These are phyloP conservation scores for Meloidogyne chitwoodi DNA, from an alignment of 1,140 invertebrate genomes.

Conservation along the genomic window DNA sequence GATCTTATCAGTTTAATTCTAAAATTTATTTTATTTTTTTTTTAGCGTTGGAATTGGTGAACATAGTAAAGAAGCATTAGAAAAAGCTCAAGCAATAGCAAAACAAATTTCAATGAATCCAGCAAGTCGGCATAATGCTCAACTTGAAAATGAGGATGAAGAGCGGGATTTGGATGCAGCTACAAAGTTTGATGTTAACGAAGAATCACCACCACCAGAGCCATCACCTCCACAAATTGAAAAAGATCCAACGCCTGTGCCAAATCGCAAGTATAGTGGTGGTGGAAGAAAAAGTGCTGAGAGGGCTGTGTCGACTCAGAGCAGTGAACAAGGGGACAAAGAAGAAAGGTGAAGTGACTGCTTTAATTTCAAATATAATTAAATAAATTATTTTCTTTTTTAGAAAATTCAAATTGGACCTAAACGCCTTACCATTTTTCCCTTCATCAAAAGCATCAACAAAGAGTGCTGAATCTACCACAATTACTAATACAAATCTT, in stretches of 20 bases:
- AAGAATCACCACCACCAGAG: background rate
- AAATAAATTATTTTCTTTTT: background rate
- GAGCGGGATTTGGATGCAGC: conserved; percentile 9
- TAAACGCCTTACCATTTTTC: background rate
- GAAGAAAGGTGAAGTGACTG: background rate
- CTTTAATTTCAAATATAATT: background rate
- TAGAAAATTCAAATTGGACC: conserved; percentile 8
- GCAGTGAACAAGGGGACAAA: background rate
- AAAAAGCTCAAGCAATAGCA: background rate
- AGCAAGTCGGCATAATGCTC: conserved; percentile 5
- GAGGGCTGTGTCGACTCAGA: background rate
- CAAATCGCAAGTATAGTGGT: background rate
- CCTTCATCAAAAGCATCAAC: background rate
- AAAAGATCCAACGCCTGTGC: background rate
- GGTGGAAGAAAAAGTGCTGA: background rate
- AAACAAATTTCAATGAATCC: background rate
- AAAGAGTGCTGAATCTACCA: background rate
- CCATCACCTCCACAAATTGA: background rate
- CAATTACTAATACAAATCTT: background rate
- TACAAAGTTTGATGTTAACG: conserved; percentile 2
- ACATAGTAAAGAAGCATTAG: background rate
- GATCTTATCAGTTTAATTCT: too few species aligned
- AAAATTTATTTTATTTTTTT: background rate
- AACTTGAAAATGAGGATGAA: conserved; percentile 21
- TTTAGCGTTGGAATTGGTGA: background rate